phyloP scores from a whole-genome alignment of 1,140 invertebrate species.

The Cotesia glomerata region DNA sequence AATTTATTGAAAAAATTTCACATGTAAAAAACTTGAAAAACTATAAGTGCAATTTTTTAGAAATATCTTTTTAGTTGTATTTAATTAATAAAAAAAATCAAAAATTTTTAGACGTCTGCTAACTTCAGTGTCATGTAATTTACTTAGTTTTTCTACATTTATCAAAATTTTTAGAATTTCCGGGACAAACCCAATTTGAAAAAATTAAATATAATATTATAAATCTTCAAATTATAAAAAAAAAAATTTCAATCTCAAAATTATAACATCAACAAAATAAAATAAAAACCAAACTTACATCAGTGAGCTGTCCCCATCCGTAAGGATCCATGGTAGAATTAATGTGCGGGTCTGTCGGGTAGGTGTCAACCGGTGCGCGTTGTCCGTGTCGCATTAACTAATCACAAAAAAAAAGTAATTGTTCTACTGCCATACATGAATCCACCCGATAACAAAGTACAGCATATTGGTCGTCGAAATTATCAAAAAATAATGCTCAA shows the following conservation, averaged over 20 bases:
- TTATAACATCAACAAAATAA: not conserved
- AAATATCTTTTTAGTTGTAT: no score
- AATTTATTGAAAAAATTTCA: no score
- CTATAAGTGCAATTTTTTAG: no score
- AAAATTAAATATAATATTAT: no score
- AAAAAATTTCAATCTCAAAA: no score
- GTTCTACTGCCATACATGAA: not conserved
- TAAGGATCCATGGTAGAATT: slow-evolving; percentile 71
- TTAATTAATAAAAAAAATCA: no score
- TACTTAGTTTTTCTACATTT: no score
- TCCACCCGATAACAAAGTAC: slow-evolving; percentile 27
- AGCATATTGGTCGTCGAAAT: slow-evolving; percentile 17
- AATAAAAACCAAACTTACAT: slow-evolving; percentile 65
- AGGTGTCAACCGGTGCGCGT: slow-evolving; percentile 76
- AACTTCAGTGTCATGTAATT: not conserved
- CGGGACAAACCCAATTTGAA: no score
- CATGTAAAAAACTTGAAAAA: no score
- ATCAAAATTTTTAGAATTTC: no score
- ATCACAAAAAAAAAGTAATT: slow-evolving; percentile 14
- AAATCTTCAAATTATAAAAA: no score
- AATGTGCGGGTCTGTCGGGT: slow-evolving; percentile 77
- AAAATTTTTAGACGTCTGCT: no score
- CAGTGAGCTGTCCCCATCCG: slow-evolving; percentile 80
- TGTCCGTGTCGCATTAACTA: slow-evolving; percentile 79
- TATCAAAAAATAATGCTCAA: slow-evolving; percentile 22